Evolutionary conservation across 2,113 vertebrate genomes (phyloP).

Genomic region (Rynchops niger): DNA sequence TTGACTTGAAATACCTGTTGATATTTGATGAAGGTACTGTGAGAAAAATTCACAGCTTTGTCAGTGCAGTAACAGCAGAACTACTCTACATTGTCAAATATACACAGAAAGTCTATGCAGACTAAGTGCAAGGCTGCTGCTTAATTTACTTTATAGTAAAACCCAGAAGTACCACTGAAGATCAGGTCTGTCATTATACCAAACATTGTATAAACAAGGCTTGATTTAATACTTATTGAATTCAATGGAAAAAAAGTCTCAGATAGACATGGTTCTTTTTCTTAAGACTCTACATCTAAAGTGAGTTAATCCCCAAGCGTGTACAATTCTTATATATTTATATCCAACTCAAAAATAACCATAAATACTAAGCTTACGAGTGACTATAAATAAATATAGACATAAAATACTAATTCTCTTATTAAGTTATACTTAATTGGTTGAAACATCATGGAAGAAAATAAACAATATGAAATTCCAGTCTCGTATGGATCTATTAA

Average conservation of each 20-base stretch:
- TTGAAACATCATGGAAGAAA: not conserved
- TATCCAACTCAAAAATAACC: not conserved
- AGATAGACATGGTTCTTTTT: not conserved
- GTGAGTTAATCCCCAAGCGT: not conserved
- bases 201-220: conserved; percentile 10
- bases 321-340: not conserved
- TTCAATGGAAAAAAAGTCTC: not conserved
- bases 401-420: not conserved
- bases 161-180: not conserved
- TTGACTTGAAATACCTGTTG: not conserved
- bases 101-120: not conserved
- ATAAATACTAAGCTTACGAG: not conserved
- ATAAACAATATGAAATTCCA: not conserved
- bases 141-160: conserved; percentile 3
- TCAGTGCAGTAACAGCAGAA: not conserved
- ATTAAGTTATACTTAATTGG: not conserved
- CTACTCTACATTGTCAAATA: not conserved
- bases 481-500: not conserved
- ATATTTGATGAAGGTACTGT: not conserved
- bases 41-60: not conserved
- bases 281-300: not conserved
- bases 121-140: not conserved
- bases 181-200: not conserved
- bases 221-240: not conserved
- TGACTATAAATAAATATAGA: not conserved